These are phyloP conservation scores for Cancer borealis DNA, from an alignment of 2,888 invertebrate genomes.

Conservation along the genomic window DNA sequence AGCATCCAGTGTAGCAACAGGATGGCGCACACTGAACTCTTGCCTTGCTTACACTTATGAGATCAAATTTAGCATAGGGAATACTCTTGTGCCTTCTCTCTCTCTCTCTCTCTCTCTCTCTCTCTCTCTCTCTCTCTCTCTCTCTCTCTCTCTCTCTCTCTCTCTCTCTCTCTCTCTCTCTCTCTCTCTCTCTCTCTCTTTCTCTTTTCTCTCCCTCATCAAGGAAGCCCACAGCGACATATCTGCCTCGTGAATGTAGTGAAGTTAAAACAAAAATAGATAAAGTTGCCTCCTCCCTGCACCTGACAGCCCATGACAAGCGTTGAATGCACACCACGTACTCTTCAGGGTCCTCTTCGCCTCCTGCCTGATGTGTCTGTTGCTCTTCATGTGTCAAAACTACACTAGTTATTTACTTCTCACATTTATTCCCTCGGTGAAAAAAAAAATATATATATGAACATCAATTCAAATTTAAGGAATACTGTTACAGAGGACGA, in stretches of 20 bases:
- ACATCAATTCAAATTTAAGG: not conserved
- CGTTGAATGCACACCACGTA: too few relatives aligned
- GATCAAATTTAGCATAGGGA: too few relatives aligned
- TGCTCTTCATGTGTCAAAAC: not conserved
- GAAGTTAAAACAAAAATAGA: not conserved
- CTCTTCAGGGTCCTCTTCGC: not conserved
- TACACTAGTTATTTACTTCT: not conserved
- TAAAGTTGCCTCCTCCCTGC: not conserved
- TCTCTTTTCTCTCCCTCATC: constrained; percentile 7
- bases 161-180: not conserved
- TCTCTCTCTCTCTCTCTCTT: constrained; percentile 11
- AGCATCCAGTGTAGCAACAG: too few relatives aligned
- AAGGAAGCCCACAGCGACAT: not conserved
- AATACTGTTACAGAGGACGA: too few relatives aligned
- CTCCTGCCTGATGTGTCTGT: not conserved
- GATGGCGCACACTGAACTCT: too few relatives aligned
- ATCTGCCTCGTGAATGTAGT: not conserved
- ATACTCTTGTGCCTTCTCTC: not conserved
- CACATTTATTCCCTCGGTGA: not conserved
- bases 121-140: constrained; percentile 11
- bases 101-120: not conserved
- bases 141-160: constrained; percentile 11
- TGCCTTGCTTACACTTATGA: too few relatives aligned
- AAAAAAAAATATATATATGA: not conserved
- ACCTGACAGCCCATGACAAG: too few relatives aligned